phyloP scores from a whole-genome alignment of 92 coral and sea anemone species.

The Umimayanthus chanpuru region DNA sequence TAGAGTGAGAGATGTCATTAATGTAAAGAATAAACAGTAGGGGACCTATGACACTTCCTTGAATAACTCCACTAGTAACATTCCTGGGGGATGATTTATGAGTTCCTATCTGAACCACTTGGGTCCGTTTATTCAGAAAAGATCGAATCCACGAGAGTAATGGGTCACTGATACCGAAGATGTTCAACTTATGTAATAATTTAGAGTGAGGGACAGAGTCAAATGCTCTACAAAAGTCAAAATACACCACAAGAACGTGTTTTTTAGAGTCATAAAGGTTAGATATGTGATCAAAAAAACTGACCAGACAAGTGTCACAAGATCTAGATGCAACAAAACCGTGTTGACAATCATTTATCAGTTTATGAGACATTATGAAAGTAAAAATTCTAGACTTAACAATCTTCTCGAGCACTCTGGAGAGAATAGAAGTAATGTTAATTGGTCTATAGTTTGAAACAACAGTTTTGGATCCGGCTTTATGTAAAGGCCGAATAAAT shows the following conservation, averaged over 20 bases:
- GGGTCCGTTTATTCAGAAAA: not conserved
- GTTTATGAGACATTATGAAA: not conserved
- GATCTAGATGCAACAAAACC: not conserved
- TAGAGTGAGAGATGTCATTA: too few species aligned
- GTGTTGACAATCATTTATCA: not conserved
- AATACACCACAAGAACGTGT: not conserved
- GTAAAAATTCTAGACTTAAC: not conserved
- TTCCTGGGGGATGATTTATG: too few species aligned
- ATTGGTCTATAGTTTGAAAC: conserved; percentile 1
- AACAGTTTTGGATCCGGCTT: not conserved
- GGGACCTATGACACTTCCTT: not conserved
- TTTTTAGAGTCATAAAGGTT: not conserved
- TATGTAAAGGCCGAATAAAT: not conserved
- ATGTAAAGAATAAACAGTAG: not conserved
- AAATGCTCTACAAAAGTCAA: not conserved
- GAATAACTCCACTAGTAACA: not conserved
- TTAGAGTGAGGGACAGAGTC: not conserved
- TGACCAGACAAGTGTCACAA: too few species aligned
- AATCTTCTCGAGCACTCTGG: not conserved
- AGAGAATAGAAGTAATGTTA: too few species aligned
- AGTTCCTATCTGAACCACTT: not conserved
- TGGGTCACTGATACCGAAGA: not conserved
- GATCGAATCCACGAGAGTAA: not conserved
- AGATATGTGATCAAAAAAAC: not conserved
- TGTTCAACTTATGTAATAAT: too few species aligned